phyloP scores from a whole-genome alignment of 2,888 invertebrate species.

The Clunio marinus region DNA sequence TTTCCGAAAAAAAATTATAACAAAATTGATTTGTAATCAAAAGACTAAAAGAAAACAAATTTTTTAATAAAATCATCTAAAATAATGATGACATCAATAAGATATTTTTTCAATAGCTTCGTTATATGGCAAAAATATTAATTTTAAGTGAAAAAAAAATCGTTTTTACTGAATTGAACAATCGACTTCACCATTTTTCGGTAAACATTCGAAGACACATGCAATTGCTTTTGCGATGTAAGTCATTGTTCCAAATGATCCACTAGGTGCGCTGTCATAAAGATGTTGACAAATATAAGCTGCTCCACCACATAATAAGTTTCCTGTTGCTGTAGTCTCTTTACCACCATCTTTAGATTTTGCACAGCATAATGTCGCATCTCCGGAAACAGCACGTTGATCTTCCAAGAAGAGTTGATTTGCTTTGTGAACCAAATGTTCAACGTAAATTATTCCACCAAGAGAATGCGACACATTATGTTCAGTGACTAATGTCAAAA shows the following conservation, averaged over 20 bases:
- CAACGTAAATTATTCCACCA: constrained; percentile 80
- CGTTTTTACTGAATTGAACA: constrained; percentile 71
- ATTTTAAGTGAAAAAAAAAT: too few species aligned
- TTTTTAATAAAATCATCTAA: too few species aligned
- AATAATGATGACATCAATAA: too few species aligned
- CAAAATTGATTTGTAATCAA: too few species aligned
- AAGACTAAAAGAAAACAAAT: too few species aligned
- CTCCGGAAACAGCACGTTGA: constrained; percentile 86
- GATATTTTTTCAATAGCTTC: too few species aligned
- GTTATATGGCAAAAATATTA: too few species aligned
- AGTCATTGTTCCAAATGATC: constrained; percentile 96
- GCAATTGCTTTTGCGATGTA: constrained; percentile 86
- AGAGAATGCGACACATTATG: constrained; percentile 73
- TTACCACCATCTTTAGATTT: constrained; percentile 63
- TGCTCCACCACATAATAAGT: constrained; percentile 82
- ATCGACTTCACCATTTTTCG: constrained; percentile 72
- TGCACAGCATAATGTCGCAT: constrained; percentile 91
- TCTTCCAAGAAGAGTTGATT: constrained; percentile 93
- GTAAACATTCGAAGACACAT: constrained; percentile 67
- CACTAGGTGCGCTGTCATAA: constrained; percentile 97
- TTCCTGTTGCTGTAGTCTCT: constrained; percentile 59
- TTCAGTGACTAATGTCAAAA: constrained; percentile 84
- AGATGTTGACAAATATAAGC: constrained; percentile 95
- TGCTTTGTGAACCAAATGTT: constrained; percentile 87
- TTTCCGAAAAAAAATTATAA: too few species aligned